Base-by-base conservation (phyloP, 1,140 invertebrate genomes). In the Pentalonia nigronervosa region DNA sequence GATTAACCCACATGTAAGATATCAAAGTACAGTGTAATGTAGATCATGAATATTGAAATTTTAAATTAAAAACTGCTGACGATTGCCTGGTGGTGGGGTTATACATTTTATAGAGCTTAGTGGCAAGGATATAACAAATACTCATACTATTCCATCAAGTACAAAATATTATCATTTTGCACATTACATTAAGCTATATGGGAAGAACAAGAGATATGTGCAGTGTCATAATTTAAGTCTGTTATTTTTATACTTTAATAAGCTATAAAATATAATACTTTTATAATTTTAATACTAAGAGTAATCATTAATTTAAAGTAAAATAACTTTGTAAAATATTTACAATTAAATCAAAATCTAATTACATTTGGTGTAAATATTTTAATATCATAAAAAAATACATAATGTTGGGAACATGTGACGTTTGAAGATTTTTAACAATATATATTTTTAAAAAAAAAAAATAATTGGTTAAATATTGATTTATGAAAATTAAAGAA, bases 161-260 rank as follows among this genome's bases (percentile, higher is more conserved):
- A 53, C 11, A 88, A 53, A 89, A 53, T 9, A 0, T 89, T 41
- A 89, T 56, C 34, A 53, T 56, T 41, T 50, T 25, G 8, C 36
- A 89, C n/a, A 21, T 36, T 56, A 50, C n/a, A 47, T 89, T 89
- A 53, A 47, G 36, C 88, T 89, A 41, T 11, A 25, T 67, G 60
- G 87, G 87, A 89, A 89, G 50, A 89, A 89, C 21, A 53, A 89
- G 4, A 89, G 88, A 89, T 89, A 89, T 89, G 88, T 89, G 88
- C 88, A 89, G 88, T 89, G n/a, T 56, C 53, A 21, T n/a, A 30
- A 6, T 83, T 50, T 45, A 89, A 89, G 50, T 89, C 88, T 56
- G 48, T 53, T 89, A 53, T 89, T 48, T 48, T 50, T 89, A 56
- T 36, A 89, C 25, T 41, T 21, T 89, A 89, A 89, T 14, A 89